phyloP scores from a whole-genome alignment of 2,797 vertebrate genomes.

The Delichon dasypus region DNA sequence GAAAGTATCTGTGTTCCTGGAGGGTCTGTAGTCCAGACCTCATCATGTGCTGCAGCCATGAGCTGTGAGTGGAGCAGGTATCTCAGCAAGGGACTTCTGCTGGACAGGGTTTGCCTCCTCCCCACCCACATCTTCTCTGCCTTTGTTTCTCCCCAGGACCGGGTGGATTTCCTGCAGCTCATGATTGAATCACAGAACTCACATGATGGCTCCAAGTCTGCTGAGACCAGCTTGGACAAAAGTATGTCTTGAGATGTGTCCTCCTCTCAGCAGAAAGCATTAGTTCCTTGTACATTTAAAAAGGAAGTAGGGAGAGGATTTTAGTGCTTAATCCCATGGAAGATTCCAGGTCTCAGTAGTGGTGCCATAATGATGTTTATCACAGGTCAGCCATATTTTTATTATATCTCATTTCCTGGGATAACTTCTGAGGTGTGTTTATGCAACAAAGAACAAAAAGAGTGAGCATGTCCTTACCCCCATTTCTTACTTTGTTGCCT shows the following conservation, averaged over 20 bases:
- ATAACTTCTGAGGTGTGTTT: background rate
- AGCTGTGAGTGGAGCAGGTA: background rate
- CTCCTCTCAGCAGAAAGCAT: background rate
- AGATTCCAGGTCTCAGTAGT: background rate
- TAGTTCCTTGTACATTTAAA: background rate
- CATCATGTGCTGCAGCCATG: background rate
- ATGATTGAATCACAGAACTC: conserved; percentile 82
- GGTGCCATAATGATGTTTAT: background rate
- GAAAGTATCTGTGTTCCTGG: background rate
- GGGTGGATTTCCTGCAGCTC: conserved; percentile 84
- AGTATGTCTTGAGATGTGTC: background rate
- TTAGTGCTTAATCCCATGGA: background rate
- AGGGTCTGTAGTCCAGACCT: background rate
- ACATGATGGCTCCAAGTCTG: background rate
- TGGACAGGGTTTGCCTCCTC: background rate
- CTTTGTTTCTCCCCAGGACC: conserved; percentile 39
- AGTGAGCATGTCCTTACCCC: background rate
- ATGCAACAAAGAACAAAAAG: background rate
- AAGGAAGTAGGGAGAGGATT: background rate
- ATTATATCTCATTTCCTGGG: background rate
- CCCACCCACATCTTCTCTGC: background rate
- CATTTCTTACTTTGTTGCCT: background rate
- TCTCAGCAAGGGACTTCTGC: background rate
- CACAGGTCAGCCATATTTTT: background rate
- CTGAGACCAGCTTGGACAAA: conserved; percentile 3